These are phyloP conservation scores for Lasioglossum pauxillum DNA, from an alignment of 2,888 invertebrate species.

Conservation along the genomic window DNA sequence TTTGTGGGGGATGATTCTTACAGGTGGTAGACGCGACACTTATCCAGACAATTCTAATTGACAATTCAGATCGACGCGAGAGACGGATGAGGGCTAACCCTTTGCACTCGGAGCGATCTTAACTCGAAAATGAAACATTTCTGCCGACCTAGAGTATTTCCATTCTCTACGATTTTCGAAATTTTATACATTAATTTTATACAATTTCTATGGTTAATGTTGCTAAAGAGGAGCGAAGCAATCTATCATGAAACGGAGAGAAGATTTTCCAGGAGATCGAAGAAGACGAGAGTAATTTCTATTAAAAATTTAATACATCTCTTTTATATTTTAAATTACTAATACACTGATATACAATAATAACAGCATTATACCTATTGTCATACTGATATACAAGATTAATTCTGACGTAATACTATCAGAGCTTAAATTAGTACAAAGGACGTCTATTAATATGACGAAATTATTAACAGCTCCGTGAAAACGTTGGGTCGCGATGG, in stretches of 20 bases:
- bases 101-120: too few relatives aligned
- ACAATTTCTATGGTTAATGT: not conserved
- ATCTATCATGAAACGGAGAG: not conserved
- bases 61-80: too few relatives aligned
- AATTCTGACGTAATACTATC: slow-evolving; percentile 67
- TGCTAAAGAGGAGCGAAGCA: not conserved
- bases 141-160: too few relatives aligned
- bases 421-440: slow-evolving; percentile 62
- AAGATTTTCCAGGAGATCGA: not conserved
- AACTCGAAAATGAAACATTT: too few relatives aligned
- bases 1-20: not conserved
- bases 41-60: not conserved
- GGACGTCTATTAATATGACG: slow-evolving; percentile 29
- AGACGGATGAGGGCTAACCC: too few relatives aligned
- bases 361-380: slow-evolving; percentile 57
- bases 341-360: slow-evolving; percentile 61
- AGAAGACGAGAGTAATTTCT: slow-evolving; percentile 24
- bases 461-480: slow-evolving; percentile 49
- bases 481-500: slow-evolving; percentile 47
- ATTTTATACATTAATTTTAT: too few relatives aligned
- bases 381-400: slow-evolving; percentile 58
- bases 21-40: not conserved
- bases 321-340: slow-evolving; percentile 59
- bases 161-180: too few relatives aligned
- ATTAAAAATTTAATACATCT: slow-evolving; percentile 76